A percentile compares a stretch with the other conserved stretches of the same genome.
Conservation (phyloP, 2,888 invertebrate genomes). For the Tenthredo amoena region DNA sequence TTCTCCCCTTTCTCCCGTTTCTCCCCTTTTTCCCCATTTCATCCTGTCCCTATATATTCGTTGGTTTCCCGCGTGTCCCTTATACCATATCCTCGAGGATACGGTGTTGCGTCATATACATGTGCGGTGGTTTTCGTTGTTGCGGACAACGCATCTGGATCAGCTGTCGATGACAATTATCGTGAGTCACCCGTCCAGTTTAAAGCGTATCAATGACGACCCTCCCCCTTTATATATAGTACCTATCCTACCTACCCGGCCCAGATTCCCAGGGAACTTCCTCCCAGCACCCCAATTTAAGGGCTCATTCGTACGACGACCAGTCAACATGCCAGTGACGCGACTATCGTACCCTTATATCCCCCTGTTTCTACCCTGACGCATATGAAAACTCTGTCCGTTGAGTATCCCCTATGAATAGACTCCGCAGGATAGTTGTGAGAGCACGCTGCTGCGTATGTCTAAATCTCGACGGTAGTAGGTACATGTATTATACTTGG, state of each 20-base stretch:
- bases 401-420: constrained; percentile 31
- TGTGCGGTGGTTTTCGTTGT: constrained; percentile 36
- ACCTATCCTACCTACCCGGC: constrained; percentile 4
- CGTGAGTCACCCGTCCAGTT: constrained; percentile 71
- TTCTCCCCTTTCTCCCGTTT: constrained; percentile 15
- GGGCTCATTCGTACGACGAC: constrained; percentile 68
- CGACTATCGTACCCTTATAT: constrained; percentile 8
- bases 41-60: background rate
- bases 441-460: background rate
- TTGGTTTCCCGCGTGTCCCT: constrained; percentile 13
- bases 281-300: constrained; percentile 62
- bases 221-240: constrained; percentile 50
- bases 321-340: constrained; percentile 54
- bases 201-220: constrained; percentile 75
- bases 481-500: background rate
- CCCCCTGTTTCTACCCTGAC: background rate
- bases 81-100: background rate
- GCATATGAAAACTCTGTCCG: constrained; percentile 23
- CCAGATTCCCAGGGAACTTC: constrained; percentile 51
- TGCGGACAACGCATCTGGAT: constrained; percentile 53
- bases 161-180: constrained; percentile 74
- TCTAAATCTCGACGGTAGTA: background rate
- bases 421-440: background rate
- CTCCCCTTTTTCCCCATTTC: constrained; percentile 15
- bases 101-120: constrained; percentile 16